Base-by-base conservation (phyloP, 2,888 invertebrate species). In the Synanthedon vespiformis region DNA sequence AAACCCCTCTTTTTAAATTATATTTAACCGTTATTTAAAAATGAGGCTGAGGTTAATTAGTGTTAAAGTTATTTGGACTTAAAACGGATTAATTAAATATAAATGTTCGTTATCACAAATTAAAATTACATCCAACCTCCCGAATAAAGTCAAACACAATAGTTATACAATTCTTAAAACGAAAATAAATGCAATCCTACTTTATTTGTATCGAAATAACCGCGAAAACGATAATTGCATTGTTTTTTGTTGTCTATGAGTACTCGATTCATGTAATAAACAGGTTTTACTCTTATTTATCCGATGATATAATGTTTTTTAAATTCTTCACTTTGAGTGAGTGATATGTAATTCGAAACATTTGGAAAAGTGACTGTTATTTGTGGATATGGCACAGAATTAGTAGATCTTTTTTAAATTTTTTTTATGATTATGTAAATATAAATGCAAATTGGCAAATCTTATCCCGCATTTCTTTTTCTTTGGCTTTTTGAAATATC, bases 401-500 rank as follows among this genome's bases (percentile, higher is more conserved):
- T 57, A 58, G 59, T 49, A 52, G 50, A 54, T 58, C 59, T 57
- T 54, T 58, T 62, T 63, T 64, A 64, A 63, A 62, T 61, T 62
- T 40, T 40, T 62, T 65, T 65, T 65, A 70, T 60, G 34, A 67
- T 70, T 72, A 62, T 68, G 22, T 22, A 22, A 22, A 22, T 71
- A 71, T 83, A 80, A 79, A 80, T 81, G 81, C 81, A 64, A 58
- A 64, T 67, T 60, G 70, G 72, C 68, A 72, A 70, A 65, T 65
- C 67, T 70, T 65, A 72, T 76, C 69, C 73, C 69, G 72, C 64
- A 72, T 70, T 34, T 66, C 68, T 61, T 72, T 77, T 72, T 87
- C 85, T 86, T 87, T 87, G 87, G 87, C 72, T 83, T 82, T 83
- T 80, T 80, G 84, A 81, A 74, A 76, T 86, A 86, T 87, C 86